Evolutionary conservation across 2,888 invertebrate genomes (phyloP), one percentile per base, ranked within the genome.

Genomic region (Nephrotoma flavescens): DNA sequence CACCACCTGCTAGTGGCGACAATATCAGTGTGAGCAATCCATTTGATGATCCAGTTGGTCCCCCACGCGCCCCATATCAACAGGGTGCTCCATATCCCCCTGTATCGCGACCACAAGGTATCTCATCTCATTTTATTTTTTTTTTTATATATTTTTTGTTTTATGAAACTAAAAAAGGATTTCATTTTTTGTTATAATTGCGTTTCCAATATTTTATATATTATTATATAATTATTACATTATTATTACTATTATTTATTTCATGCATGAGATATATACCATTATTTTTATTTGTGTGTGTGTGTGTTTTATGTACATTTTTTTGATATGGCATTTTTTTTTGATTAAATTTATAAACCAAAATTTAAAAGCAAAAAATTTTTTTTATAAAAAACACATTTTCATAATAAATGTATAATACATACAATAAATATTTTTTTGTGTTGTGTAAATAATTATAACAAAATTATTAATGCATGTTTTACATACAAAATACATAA

Each of bases 21-120:
- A 96, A 96, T 93, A 95, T 96, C 91, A 96, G 94, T 94, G 96
- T 96, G 92, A 96, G 95, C 92, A 96, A 96, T 93, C 96, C 96
- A 89, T 96, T 96, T 93, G 96, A 96, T 93, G 96, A 96, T 93
- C 93, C 93, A 88, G 91, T 92, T 87, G 88, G 88, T 88, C 87
- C 87, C 87, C 86, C 86, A 87, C 87, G 87, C 86, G 89, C 88
- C 89, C 90, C 91, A 89, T 91, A 91, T 90, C 88, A 87, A 86
- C 91, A 90, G 89, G 90, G 90, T 92, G 89, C 92, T 89, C 90
- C 90, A 89, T 91, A 89, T 89, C 90, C 91, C 90, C 91, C 92
- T 88, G 91, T 91, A 90, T 90, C 91, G 90, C 91, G 92, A 90
- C 89, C 91, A 90, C 91, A 91, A 92, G 92, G 92, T 92, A 91